Percentiles rank a stretch among this genome's conserved stretches.
Evolutionary conservation across 2,888 invertebrate genomes (phyloP).

Genomic region (Lithosia quadra): DNA sequence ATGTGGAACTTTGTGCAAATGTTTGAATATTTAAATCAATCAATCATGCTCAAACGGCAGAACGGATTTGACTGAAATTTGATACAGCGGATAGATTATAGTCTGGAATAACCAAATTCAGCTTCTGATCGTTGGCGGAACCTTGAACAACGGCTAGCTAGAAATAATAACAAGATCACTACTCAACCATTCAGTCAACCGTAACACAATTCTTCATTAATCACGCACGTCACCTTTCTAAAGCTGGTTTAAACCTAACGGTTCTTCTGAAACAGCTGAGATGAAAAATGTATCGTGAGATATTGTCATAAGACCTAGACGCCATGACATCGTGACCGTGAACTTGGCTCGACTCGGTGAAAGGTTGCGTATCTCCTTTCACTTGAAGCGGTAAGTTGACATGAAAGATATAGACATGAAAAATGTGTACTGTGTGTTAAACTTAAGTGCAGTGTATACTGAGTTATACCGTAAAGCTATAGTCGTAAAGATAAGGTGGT

Average conservation of each 20-base stretch:
- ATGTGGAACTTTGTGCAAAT: too few species aligned
- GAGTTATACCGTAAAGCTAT: slow-evolving; percentile 7
- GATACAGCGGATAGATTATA: too few species aligned
- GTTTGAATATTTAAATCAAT: too few species aligned
- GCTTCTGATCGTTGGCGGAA: too few species aligned
- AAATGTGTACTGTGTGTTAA: slow-evolving; percentile 1
- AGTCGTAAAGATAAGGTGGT: slow-evolving; percentile 9
- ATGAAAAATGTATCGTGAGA: slow-evolving; percentile 13
- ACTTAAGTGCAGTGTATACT: slow-evolving; percentile 6
- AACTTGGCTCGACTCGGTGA: slow-evolving; percentile 27
- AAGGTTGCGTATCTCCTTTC: slow-evolving; percentile 21
- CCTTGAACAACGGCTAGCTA: too few species aligned
- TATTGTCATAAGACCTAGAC: slow-evolving; percentile 31
- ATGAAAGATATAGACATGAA: too few species aligned
- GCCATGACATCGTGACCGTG: slow-evolving; percentile 23
- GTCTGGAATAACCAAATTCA: too few species aligned
- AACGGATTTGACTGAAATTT: too few species aligned
- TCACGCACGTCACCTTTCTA: slow-evolving; percentile 6
- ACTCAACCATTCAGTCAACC: neutral
- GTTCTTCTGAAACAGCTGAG: neutral
- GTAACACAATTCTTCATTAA: neutral
- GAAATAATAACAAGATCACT: neutral
- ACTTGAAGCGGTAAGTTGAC: slow-evolving; percentile 17
- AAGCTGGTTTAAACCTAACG: slow-evolving; percentile 1
- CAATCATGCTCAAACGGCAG: too few species aligned